phyloP scores from a whole-genome alignment of 2,113 vertebrate species.

The Dicrurus megarhynchus region DNA sequence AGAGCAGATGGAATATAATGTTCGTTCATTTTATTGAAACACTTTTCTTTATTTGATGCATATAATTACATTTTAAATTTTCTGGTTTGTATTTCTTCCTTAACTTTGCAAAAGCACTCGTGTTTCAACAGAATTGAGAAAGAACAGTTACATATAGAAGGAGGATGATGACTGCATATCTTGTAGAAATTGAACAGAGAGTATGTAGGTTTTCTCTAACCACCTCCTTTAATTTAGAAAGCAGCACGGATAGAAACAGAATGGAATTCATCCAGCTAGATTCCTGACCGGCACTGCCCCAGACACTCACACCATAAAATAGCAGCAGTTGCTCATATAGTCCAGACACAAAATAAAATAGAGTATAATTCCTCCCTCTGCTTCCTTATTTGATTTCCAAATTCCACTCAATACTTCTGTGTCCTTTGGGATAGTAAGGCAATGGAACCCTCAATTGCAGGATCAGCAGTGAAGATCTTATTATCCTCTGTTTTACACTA shows the following conservation, averaged over 20 bases:
- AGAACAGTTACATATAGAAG: background rate
- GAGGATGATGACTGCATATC: background rate
- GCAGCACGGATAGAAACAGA: background rate
- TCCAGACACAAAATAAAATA: slow-evolving; percentile 41
- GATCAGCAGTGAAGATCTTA: background rate
- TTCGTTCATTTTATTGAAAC: background rate
- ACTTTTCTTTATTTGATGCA: background rate
- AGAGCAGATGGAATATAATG: slow-evolving; percentile 44
- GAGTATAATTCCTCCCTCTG: background rate
- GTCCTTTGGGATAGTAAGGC: background rate
- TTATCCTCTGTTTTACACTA: background rate
- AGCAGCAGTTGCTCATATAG: background rate
- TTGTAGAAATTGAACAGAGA: background rate
- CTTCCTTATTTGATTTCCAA: slow-evolving; percentile 1
- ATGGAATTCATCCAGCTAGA: slow-evolving; percentile 12
- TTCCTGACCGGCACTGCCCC: background rate
- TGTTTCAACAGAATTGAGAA: background rate
- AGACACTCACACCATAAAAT: slow-evolving; percentile 18
- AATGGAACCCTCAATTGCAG: background rate
- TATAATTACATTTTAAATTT: background rate
- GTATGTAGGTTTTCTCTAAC: background rate
- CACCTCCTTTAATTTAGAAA: slow-evolving; percentile 69
- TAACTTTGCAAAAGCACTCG: background rate
- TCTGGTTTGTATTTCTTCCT: background rate
- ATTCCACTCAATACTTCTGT: background rate